A percentile compares a stretch with the other conserved stretches of the same genome.
Evolutionary conservation across 2,888 invertebrate genomes (phyloP).

Genomic region (Buathra laborator): DNA sequence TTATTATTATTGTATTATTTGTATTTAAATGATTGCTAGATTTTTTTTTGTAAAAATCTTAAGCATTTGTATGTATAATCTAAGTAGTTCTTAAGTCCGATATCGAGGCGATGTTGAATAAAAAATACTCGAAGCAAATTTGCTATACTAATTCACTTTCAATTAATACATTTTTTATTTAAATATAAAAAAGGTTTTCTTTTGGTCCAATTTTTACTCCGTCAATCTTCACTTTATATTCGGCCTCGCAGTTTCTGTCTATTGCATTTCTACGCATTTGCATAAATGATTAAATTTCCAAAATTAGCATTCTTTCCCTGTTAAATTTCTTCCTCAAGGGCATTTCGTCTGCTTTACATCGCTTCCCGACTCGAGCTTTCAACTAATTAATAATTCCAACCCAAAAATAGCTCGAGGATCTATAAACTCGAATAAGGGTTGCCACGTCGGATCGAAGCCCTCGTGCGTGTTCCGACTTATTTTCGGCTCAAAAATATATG

Average conservation of each 20-base stretch:
- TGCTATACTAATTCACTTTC: background rate
- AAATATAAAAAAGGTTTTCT: background rate
- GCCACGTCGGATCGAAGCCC: slow-evolving; percentile 53
- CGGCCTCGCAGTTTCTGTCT: background rate
- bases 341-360: background rate
- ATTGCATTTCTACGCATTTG: background rate
- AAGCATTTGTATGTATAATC: slow-evolving; percentile 52
- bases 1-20: slow-evolving; percentile 59
- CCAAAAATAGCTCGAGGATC: slow-evolving; percentile 44
- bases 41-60: slow-evolving; percentile 35
- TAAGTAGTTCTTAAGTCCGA: slow-evolving; percentile 48
- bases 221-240: background rate
- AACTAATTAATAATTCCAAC: slow-evolving; percentile 36
- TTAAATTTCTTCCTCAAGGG: background rate
- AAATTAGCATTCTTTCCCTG: background rate
- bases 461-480: slow-evolving; percentile 51
- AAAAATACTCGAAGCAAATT: slow-evolving; percentile 52
- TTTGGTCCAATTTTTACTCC: background rate
- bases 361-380: background rate
- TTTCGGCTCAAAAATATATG: slow-evolving; percentile 35
- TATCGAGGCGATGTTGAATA: slow-evolving; percentile 51
- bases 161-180: background rate
- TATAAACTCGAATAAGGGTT: slow-evolving; percentile 53
- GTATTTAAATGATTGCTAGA: slow-evolving; percentile 57
- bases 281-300: background rate